phyloP scores from a whole-genome alignment of 1,140 invertebrate genomes.

The Venturia canescens region DNA sequence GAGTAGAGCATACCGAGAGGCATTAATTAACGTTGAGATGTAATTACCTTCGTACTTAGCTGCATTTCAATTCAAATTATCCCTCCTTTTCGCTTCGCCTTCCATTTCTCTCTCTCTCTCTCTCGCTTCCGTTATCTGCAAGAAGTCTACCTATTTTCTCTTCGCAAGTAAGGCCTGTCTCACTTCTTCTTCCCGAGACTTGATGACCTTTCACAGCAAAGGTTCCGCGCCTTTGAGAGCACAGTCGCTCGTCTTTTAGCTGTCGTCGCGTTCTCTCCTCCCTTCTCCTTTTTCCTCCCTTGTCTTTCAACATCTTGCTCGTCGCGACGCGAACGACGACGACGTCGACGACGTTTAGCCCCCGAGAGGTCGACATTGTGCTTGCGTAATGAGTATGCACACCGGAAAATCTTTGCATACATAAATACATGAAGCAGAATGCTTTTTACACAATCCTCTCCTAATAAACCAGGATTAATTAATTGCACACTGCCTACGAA shows the following conservation, averaged over 20 bases:
- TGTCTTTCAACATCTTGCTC: background rate
- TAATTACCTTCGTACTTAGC: slow-evolving; percentile 46
- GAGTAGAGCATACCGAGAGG: slow-evolving; percentile 24
- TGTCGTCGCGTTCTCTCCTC: background rate
- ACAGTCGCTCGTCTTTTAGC: slow-evolving; percentile 23
- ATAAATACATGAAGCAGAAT: slow-evolving; percentile 5
- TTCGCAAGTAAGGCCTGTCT: background rate
- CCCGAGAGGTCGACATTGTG: background rate
- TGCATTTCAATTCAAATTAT: slow-evolving; percentile 48
- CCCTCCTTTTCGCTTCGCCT: background rate
- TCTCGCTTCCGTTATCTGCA: slow-evolving; percentile 50
- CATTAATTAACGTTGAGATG: slow-evolving; percentile 45
- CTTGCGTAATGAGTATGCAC: slow-evolving; percentile 14
- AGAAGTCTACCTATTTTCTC: slow-evolving; percentile 45
- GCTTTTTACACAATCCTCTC: background rate
- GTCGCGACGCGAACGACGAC: background rate
- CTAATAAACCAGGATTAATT: background rate
- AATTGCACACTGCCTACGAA: background rate
- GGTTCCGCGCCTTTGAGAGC: slow-evolving; percentile 25
- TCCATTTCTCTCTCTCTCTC: slow-evolving; percentile 9
- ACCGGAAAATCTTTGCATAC: slow-evolving; percentile 6
- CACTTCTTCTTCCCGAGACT: slow-evolving; percentile 12
- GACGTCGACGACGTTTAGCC: slow-evolving; percentile 4
- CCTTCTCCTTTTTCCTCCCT: background rate
- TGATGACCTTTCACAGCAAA: slow-evolving; percentile 25